A percentile compares a stretch with the other conserved stretches of the same genome.
phyloP scores from a whole-genome alignment of 2,113 vertebrate genomes.

The Excalfactoria chinensis region DNA sequence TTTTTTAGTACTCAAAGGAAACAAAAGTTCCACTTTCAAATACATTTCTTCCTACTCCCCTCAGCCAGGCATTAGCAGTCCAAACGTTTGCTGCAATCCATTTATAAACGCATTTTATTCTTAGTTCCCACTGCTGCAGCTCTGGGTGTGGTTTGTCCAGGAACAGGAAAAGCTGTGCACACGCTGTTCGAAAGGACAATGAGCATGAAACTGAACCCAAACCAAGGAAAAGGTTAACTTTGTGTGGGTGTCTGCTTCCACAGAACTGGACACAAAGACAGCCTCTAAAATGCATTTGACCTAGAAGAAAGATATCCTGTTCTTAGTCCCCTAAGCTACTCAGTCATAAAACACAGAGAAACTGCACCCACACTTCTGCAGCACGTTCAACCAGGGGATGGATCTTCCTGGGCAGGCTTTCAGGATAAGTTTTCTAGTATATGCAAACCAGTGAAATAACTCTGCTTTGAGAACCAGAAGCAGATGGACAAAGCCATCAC shows the following conservation, averaged over 20 bases:
- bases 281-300: neutral
- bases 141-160: conserved; percentile 60
- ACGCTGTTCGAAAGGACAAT: conserved; percentile 26
- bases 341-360: neutral
- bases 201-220: neutral
- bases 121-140: neutral
- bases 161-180: conserved; percentile 48
- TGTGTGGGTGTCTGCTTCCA: neutral
- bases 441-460: neutral
- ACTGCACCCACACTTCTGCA: neutral
- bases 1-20: neutral
- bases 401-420: neutral
- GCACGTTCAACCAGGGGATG: neutral
- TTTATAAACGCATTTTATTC: conserved; percentile 33
- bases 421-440: neutral
- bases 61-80: neutral
- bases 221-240: conserved; percentile 44
- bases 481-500: neutral
- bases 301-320: neutral
- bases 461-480: neutral
- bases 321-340: neutral
- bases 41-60: neutral
- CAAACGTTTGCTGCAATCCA: neutral
- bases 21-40: neutral
- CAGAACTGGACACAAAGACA: neutral